A percentile compares a stretch with the other conserved stretches of the same genome.
Evolutionary conservation across 1,140 invertebrate species (phyloP).

Genomic region (Drosophila suzukii): DNA sequence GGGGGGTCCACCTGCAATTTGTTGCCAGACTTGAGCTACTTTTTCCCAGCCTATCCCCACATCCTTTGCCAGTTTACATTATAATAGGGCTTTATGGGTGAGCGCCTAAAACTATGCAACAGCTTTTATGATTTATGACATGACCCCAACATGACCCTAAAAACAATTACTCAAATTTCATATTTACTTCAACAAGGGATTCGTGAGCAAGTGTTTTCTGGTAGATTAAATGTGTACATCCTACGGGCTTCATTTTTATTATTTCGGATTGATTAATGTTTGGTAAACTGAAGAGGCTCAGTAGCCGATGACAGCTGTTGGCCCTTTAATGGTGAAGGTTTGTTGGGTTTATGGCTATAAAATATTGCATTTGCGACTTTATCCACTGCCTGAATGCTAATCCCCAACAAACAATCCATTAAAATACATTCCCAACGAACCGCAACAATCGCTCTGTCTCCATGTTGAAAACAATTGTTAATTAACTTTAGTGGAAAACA

Average conservation of each 20-base stretch:
- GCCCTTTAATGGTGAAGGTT: background rate
- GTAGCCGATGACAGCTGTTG: constrained; percentile 5
- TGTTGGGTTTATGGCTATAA: background rate
- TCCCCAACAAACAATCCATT: constrained; percentile 46
- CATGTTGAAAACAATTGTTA: constrained; percentile 51
- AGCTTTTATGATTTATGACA: constrained; percentile 70
- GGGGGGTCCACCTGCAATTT: constrained; percentile 49
- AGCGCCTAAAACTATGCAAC: constrained; percentile 75
- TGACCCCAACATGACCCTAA: constrained; percentile 62
- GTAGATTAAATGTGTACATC: constrained; percentile 76
- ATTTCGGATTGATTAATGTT: constrained; percentile 75
- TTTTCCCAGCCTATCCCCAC: constrained; percentile 4
- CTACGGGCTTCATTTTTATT: constrained; percentile 52
- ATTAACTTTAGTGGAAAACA: constrained; percentile 65
- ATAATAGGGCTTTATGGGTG: constrained; percentile 68
- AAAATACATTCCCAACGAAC: constrained; percentile 36
- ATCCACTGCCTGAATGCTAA: constrained; percentile 36
- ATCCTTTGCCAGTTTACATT: constrained; percentile 68
- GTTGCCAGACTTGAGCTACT: constrained; percentile 42
- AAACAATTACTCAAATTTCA: constrained; percentile 82
- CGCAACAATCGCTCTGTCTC: constrained; percentile 24
- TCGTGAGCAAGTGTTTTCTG: constrained; percentile 54
- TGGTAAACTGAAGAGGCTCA: constrained; percentile 28
- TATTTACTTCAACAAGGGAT: constrained; percentile 54
- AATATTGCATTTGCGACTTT: constrained; percentile 26